These are phyloP conservation scores for Galendromus occidentalis DNA, from an alignment of 1,140 invertebrate species.

Conservation along the genomic window DNA sequence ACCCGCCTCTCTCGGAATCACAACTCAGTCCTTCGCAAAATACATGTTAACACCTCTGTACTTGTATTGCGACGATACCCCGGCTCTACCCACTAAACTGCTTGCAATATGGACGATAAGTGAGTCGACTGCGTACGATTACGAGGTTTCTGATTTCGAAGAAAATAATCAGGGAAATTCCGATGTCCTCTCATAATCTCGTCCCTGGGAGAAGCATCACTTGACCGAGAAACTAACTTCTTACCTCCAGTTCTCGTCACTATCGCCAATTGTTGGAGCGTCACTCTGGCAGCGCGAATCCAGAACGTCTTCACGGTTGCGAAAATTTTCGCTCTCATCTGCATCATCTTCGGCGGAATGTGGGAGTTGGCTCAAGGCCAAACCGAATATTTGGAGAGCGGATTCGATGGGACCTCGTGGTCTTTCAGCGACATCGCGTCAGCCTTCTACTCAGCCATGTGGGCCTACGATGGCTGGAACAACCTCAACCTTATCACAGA, in stretches of 20 bases:
- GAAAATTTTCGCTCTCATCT: slow-evolving; percentile 58
- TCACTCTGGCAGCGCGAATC: slow-evolving; percentile 63
- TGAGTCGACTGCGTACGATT: background rate
- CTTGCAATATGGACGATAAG: slow-evolving; percentile 8
- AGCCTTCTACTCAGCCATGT: slow-evolving; percentile 80
- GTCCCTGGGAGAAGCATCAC: background rate
- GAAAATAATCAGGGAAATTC: no score
- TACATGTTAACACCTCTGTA: background rate
- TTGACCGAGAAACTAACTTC: background rate
- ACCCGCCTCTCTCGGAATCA: slow-evolving; percentile 44
- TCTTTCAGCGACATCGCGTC: slow-evolving; percentile 52
- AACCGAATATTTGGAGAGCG: slow-evolving; percentile 43
- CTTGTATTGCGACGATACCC: background rate
- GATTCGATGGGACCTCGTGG: slow-evolving; percentile 53
- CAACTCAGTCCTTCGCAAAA: slow-evolving; percentile 13
- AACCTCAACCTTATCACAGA: slow-evolving; percentile 97
- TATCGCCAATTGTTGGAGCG: slow-evolving; percentile 66
- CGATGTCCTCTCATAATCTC: background rate
- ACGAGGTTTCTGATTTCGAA: no score
- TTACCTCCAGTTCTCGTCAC: slow-evolving; percentile 66
- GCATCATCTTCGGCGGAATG: slow-evolving; percentile 58
- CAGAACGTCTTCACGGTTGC: slow-evolving; percentile 71
- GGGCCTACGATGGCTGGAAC: slow-evolving; percentile 92
- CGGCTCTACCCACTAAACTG: background rate
- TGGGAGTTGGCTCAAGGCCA: slow-evolving; percentile 42